A percentile compares a stretch with the other conserved stretches of the same genome.
Evolutionary conservation across 2,888 invertebrate species (phyloP).

Genomic region (Patella ulyssiponensis): DNA sequence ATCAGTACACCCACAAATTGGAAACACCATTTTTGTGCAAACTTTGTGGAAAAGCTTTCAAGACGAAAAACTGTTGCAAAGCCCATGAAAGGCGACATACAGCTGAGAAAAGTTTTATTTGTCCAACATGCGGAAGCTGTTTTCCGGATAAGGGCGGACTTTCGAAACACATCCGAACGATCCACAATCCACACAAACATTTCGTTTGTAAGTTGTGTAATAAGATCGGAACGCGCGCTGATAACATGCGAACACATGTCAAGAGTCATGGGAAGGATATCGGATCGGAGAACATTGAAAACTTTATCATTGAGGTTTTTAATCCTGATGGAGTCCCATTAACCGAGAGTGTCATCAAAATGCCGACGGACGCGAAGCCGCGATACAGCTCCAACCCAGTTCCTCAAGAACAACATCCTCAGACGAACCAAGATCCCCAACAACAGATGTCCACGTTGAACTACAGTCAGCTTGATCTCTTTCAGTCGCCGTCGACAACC

Average conservation of each 20-base stretch:
- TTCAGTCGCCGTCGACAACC: background rate
- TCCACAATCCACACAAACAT: conserved; percentile 57
- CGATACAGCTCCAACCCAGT: background rate
- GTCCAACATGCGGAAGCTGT: conserved; percentile 56
- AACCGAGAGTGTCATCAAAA: background rate
- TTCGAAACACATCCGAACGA: conserved; percentile 63
- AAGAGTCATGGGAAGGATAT: conserved; percentile 49
- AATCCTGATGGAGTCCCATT: background rate
- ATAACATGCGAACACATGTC: conserved; percentile 64
- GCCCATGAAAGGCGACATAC: conserved; percentile 64
- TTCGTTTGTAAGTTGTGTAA: conserved; percentile 65
- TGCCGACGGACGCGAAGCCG: background rate
- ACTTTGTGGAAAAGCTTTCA: conserved; percentile 62
- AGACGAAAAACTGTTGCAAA: conserved; percentile 60
- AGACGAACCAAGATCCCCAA: background rate
- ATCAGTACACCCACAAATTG: conserved; percentile 59
- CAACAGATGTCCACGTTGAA: background rate
- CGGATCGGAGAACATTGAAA: conserved; percentile 12
- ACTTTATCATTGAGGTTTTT: conserved; percentile 20
- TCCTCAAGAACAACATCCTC: background rate
- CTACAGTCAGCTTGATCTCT: background rate
- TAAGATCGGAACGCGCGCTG: conserved; percentile 57
- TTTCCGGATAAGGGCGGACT: conserved; percentile 68
- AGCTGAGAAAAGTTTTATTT: conserved; percentile 54
- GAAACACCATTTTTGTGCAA: conserved; percentile 55